Evolutionary conservation across 2,113 vertebrate genomes (phyloP), one percentile per base, ranked within the genome.

Genomic region (Electrona antarctica): DNA sequence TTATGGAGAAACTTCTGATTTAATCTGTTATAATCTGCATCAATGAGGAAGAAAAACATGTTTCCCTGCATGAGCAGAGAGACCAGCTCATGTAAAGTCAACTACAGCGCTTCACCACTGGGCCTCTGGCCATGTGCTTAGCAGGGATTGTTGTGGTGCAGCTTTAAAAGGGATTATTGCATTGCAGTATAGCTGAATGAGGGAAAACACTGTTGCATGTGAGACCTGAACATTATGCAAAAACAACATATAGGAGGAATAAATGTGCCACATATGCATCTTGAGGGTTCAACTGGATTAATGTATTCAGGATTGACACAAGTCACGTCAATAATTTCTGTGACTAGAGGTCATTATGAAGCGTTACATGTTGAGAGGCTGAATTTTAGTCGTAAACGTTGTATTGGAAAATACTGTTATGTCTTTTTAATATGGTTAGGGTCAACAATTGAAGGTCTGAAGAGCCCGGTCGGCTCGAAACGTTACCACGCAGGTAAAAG

Each of bases 21-120:
- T 89, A 90, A 89, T 86, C 81, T 89, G 86, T 90, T 91, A 79
- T 90, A 74, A 83, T 87, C 69, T 8, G 73, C 71, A 77, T 80
- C 46, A 80, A 56, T 78, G 68, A 80, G 49, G 66, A 72, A 81
- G 81, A 86, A 88, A 90, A 92, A 92, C 90, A 90, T 90, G 87
- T 92, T 92, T 89, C 87, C 72, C 75, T 86, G 21, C 21, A 21
- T 21, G 71, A 66, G 64, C 57, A 62, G 33, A 41, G 33, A 41
- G 33, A n/a, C 71, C 66, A 71, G 71, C 70, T 21, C 54, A 6
- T 64, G 71, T 64, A 60, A 46, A 74, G 79, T 41, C 3, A 21
- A 21, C 21, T 61, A 55, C 50, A 67, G 71, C 61, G 50, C 41
- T 60, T 60, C 72, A 71, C 63, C 60, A 11, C 28, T 0, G 65